Conservation (phyloP, 2,113 vertebrate genomes). For the Colinus virginianus region DNA sequence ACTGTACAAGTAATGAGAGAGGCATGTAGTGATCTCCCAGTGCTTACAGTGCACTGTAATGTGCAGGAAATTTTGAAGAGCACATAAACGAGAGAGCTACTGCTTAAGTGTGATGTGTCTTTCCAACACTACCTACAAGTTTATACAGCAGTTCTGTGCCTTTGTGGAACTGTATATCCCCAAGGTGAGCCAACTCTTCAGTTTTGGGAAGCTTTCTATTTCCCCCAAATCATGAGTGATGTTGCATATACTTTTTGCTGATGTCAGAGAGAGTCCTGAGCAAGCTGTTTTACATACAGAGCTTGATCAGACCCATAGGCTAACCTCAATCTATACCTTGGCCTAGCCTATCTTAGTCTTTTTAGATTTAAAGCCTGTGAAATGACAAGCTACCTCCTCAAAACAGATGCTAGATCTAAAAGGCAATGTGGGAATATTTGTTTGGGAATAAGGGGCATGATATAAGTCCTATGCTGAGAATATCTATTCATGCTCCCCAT, state of each 20-base stretch:
- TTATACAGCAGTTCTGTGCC: background rate
- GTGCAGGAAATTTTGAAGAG: background rate
- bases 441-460: background rate
- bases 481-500: background rate
- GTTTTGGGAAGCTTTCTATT: background rate
- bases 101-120: background rate
- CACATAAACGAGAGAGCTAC: background rate
- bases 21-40: rapidly evolving
- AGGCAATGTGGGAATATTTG: background rate
- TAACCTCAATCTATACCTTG: background rate
- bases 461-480: background rate
- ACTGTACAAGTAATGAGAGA: background rate
- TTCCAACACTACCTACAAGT: background rate
- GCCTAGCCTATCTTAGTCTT: background rate
- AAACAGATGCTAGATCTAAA: background rate
- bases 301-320: background rate
- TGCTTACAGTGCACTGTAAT: rapidly evolving
- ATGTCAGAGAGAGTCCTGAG: background rate
- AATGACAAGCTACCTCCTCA: background rate
- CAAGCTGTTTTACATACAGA: background rate
- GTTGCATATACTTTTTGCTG: rapidly evolving
- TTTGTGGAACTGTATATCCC: background rate
- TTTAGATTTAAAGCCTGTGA: background rate
- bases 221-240: rapidly evolving
- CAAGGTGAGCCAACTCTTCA: background rate